A percentile compares a stretch with the other conserved stretches of the same genome.
Evolutionary conservation across 37 sponge, comb jelly and placozoan genomes (phyloP).

Genomic region (Ianthella basta): DNA sequence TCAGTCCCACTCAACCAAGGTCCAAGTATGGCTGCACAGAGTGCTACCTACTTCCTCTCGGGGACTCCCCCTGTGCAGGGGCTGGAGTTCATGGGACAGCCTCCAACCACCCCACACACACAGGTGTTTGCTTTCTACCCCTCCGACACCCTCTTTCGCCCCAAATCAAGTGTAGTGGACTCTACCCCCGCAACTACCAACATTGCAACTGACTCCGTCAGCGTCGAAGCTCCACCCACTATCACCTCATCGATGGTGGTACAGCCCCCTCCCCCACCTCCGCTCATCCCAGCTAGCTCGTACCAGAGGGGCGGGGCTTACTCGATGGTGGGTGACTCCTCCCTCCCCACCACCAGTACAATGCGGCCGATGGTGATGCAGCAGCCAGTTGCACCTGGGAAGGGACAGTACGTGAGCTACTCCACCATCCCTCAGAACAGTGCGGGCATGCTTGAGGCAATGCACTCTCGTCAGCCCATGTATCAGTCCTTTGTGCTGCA

Average conservation of each 20-base stretch:
- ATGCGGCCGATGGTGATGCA: background rate
- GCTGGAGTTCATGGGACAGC: slow-evolving; percentile 17
- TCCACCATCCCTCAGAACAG: background rate
- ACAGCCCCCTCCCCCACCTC: slow-evolving; percentile 16
- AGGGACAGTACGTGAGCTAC: background rate
- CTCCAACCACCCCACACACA: slow-evolving; percentile 22
- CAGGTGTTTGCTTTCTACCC: slow-evolving; percentile 34
- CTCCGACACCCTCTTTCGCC: background rate
- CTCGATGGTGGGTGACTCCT: slow-evolving; percentile 6
- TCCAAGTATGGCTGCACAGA: slow-evolving; percentile 32
- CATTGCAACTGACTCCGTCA: background rate
- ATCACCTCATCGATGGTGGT: background rate
- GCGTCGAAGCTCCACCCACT: background rate
- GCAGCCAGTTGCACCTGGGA: background rate
- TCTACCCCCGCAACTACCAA: background rate
- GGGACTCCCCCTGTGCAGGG: slow-evolving; percentile 32
- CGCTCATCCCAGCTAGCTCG: slow-evolving; percentile 18
- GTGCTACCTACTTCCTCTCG: slow-evolving; percentile 28
- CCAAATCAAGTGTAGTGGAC: background rate
- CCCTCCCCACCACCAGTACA: background rate
- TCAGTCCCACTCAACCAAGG: slow-evolving; percentile 30
- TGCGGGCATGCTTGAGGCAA: background rate
- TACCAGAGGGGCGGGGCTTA: slow-evolving; percentile 11
- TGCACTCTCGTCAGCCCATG: background rate
- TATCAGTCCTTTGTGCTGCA: background rate